phyloP scores from a whole-genome alignment of 2,888 invertebrate genomes.

The Caenorhabditis virilis region DNA sequence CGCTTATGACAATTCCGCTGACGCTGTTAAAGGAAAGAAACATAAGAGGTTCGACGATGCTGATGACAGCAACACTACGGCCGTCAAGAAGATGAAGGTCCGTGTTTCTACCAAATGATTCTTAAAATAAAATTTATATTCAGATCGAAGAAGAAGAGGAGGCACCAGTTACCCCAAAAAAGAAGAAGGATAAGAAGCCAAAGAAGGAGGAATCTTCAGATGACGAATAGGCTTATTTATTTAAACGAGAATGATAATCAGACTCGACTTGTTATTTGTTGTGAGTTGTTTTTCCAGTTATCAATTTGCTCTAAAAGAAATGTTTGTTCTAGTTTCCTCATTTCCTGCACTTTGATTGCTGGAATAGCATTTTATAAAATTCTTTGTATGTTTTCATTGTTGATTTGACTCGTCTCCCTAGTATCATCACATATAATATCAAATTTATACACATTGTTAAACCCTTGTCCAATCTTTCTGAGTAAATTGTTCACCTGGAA shows the following conservation, averaged over 20 bases:
- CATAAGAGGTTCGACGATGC: slow-evolving; percentile 38
- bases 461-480: neutral
- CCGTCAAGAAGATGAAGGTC: slow-evolving; percentile 51
- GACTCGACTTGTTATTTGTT: slow-evolving; percentile 10
- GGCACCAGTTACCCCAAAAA: slow-evolving; percentile 34
- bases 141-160: slow-evolving; percentile 33
- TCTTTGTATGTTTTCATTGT: slow-evolving; percentile 29
- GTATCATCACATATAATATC: neutral
- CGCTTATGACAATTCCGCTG: slow-evolving; percentile 59
- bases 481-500: neutral
- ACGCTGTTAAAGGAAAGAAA: slow-evolving; percentile 49
- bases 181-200: slow-evolving; percentile 40
- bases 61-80: slow-evolving; percentile 36
- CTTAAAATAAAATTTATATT: neutral
- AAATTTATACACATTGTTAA: neutral
- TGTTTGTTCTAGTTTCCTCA: neutral
- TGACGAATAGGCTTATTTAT: slow-evolving; percentile 21
- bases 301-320: neutral
- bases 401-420: slow-evolving; percentile 34
- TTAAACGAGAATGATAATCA: slow-evolving; percentile 37
- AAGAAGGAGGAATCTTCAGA: slow-evolving; percentile 37
- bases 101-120: neutral
- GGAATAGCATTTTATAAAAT: neutral
- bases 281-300: slow-evolving; percentile 3
- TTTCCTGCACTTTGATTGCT: neutral